Conservation (phyloP, 2,797 vertebrate genomes). For the Caiman crocodilus region DNA sequence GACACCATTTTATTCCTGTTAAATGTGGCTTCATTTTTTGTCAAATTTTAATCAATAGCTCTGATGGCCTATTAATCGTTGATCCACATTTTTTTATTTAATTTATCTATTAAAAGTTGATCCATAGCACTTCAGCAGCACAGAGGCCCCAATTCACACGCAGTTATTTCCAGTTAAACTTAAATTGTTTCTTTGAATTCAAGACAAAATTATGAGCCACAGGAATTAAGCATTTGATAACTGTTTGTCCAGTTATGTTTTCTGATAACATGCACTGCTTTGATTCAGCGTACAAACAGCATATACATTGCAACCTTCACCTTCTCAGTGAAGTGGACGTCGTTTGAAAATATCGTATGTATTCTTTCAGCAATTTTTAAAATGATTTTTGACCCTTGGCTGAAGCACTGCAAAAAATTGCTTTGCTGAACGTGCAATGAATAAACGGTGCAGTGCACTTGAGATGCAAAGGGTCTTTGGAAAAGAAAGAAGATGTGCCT, state of each 20-base stretch:
- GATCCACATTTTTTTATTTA: constrained; percentile 38
- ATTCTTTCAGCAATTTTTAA: not conserved
- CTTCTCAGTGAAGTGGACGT: not conserved
- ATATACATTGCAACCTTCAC: not conserved
- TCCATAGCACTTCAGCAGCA: constrained; percentile 35
- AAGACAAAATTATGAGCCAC: constrained; percentile 13
- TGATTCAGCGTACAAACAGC: not conserved
- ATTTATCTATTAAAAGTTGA: not conserved
- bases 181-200: not conserved
- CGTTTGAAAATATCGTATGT: not conserved
- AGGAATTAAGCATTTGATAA: constrained; percentile 42
- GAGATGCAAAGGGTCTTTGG: constrained; percentile 12
- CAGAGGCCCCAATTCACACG: not conserved
- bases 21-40: not conserved
- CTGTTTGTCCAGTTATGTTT: not conserved
- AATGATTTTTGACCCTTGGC: not conserved
- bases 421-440: constrained; percentile 10
- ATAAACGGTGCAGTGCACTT: not conserved
- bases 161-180: not conserved
- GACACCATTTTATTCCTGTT: not conserved
- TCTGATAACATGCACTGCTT: not conserved
- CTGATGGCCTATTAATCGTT: not conserved
- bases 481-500: not conserved
- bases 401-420: not conserved
- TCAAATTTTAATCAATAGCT: not conserved